Conservation (phyloP, 2,113 vertebrate species). For the Hylia prasina region DNA sequence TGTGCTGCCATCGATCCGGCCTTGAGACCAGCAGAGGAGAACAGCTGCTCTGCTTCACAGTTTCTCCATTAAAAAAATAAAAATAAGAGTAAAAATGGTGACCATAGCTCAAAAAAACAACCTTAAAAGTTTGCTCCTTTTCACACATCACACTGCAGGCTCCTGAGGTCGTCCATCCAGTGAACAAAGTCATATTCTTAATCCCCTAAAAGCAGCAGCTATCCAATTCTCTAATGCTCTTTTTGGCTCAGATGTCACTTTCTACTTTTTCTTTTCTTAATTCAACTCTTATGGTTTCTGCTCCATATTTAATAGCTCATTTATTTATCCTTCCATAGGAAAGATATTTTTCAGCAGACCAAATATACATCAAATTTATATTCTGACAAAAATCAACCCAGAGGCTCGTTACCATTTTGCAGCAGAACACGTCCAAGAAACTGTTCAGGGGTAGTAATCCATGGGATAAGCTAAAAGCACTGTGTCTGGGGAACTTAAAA, state of each 20-base stretch:
- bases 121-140: not conserved
- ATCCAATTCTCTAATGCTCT: not conserved
- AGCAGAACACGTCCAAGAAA: not conserved
- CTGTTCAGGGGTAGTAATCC: not conserved
- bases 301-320: not conserved
- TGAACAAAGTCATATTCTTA: not conserved
- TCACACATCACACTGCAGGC: not conserved
- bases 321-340: not conserved
- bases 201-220: not conserved
- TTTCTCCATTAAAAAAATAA: not conserved
- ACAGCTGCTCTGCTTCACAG: not conserved
- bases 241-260: not conserved
- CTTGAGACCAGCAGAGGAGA: not conserved
- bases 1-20: rapidly evolving
- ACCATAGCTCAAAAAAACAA: not conserved
- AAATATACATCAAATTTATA: not conserved
- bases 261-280: not conserved
- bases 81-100: not conserved
- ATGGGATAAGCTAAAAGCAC: not conserved
- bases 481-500: not conserved
- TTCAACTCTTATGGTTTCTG: not conserved
- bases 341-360: not conserved
- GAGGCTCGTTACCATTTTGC: not conserved
- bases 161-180: not conserved
- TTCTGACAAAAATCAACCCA: not conserved